Evolutionary conservation across 2,888 invertebrate species (phyloP).

Genomic region (Frankliniella intonsa): DNA sequence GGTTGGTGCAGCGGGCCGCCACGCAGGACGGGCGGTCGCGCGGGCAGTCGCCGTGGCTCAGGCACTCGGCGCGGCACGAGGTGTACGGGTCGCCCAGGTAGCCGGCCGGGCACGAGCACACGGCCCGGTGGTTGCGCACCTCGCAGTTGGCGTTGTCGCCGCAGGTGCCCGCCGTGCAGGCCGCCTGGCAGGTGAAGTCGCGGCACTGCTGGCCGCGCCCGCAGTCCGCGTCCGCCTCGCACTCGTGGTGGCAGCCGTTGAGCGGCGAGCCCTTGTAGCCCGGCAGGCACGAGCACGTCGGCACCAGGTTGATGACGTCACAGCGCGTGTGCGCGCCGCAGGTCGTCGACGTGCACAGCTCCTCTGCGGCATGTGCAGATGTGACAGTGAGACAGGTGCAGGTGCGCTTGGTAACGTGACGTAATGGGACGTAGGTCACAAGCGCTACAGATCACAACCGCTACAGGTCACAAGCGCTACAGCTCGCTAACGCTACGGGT

Average conservation of each 20-base stretch:
- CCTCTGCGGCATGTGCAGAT: slow-evolving; percentile 54
- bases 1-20: slow-evolving; percentile 76
- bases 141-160: slow-evolving; percentile 75
- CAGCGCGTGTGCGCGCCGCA: slow-evolving; percentile 78
- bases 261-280: slow-evolving; percentile 72
- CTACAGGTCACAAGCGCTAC: no score
- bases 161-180: slow-evolving; percentile 62
- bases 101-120: slow-evolving; percentile 75
- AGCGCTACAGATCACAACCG: no score
- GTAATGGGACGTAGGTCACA: no score
- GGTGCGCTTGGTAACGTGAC: no score
- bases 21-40: slow-evolving; percentile 71
- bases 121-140: slow-evolving; percentile 67
- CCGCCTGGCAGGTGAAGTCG: slow-evolving; percentile 68
- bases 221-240: slow-evolving; percentile 72
- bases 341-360: slow-evolving; percentile 75
- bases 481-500: no score
- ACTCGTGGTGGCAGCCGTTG: slow-evolving; percentile 75
- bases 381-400: background rate
- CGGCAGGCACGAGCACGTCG: slow-evolving; percentile 72
- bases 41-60: slow-evolving; percentile 73
- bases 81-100: slow-evolving; percentile 73
- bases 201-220: slow-evolving; percentile 63
- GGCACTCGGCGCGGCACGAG: slow-evolving; percentile 76
- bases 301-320: slow-evolving; percentile 68